Evolutionary conservation across 2,113 vertebrate genomes (phyloP), one percentile per base, ranked within the genome.

Genomic region (Macroglossus sobrinus): DNA sequence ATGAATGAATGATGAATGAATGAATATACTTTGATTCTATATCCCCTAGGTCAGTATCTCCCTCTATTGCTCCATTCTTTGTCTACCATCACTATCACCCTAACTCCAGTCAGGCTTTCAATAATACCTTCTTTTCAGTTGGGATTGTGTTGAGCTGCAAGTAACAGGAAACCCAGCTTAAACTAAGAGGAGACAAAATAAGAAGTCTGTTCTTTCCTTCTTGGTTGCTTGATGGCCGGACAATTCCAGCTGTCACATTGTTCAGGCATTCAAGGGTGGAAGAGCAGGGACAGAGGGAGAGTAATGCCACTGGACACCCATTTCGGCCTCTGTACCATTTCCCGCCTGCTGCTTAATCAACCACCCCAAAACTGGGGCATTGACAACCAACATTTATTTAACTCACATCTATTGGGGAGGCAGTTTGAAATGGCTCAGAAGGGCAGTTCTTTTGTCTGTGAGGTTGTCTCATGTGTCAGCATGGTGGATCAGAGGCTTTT

Each of bases 331-430:
- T 50, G 2, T 2, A 3, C 50, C 63, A 19, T 38, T 43, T 59
- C 19, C 68, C 85, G n/a, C 0, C 7, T 7, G 30, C 19, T 71
- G 35, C 11, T 78, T 35, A 30, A 28, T 55, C 78, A 30, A 53
- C 18, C 35, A 50, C 21, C 33, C 43, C 43, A 9, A 53, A 55
- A 26, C 28, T 7, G 33, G 59, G 33, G n/a, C 28, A 3, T 7
- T 10, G 10, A 47, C 22, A 33, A 78, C n/a, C n/a, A 15, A 33
- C 7, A 3, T 5, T 33, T 38, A 16, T 19, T 22, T 63, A 47
- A 9, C 28, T 5, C 5, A 14, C 21, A 5, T 16, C 35, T 4
- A 16, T 0, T 4, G 7, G 2, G 14, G n/a, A 55, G 45, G 21
- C 18, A 38, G 19, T 4, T 55, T 24, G 80, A 13, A n/a, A 3